Conservation (phyloP, 2,888 invertebrate genomes). For the Salticus scenicus region DNA sequence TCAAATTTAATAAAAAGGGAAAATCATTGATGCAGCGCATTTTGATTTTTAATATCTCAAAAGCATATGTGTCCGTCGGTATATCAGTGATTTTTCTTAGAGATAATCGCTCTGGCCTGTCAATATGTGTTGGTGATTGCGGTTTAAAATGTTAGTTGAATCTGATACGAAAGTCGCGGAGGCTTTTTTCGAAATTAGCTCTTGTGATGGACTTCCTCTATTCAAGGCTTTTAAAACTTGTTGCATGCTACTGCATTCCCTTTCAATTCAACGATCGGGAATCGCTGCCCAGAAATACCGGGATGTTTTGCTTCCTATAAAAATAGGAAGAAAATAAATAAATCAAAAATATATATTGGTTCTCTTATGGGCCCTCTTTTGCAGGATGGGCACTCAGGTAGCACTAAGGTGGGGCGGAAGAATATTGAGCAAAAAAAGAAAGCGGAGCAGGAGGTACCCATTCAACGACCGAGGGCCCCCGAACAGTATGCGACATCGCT, state of each 20-base stretch:
- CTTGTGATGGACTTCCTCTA: constrained; percentile 5
- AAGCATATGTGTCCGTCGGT: no score
- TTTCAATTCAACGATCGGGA: not conserved
- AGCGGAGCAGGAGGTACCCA: constrained; percentile 35
- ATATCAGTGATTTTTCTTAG: no score
- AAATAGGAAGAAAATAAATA: constrained; percentile 6
- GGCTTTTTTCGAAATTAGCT: not conserved
- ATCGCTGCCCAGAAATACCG: constrained; percentile 22
- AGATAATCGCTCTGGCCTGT: no score
- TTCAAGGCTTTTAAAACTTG: not conserved
- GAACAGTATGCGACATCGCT: constrained; percentile 43
- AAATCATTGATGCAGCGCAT: no score
- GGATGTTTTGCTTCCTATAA: constrained; percentile 28
- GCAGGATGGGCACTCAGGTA: constrained; percentile 40
- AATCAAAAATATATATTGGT: not conserved
- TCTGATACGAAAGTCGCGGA: not conserved
- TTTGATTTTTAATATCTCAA: no score
- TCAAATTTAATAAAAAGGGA: no score
- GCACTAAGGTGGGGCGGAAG: constrained; percentile 26
- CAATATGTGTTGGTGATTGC: no score
- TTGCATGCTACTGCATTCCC: constrained; percentile 12
- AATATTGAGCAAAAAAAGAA: not conserved
- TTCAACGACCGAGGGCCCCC: constrained; percentile 35
- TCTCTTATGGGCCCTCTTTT: constrained; percentile 6
- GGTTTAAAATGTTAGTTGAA: no score